A percentile compares a stretch with the other conserved stretches of the same genome.
phyloP scores from a whole-genome alignment of 1,140 invertebrate species.

The Hetaerina americana region DNA sequence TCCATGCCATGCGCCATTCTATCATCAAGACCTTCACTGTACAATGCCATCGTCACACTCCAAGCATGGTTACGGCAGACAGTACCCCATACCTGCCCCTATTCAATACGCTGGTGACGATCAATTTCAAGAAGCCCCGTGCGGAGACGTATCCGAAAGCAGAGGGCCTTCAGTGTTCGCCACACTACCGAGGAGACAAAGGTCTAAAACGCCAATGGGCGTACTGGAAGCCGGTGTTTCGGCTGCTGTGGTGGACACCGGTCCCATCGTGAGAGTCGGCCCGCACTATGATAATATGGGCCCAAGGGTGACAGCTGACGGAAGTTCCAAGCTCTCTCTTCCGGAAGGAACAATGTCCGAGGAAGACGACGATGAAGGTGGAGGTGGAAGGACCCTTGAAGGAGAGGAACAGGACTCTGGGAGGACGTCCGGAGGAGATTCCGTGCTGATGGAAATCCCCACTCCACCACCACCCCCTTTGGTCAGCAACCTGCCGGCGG shows the following conservation, averaged over 20 bases:
- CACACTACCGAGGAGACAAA: slow-evolving; percentile 39
- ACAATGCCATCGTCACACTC: neutral
- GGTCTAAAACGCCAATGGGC: slow-evolving; percentile 21
- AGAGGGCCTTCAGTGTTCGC: slow-evolving; percentile 36
- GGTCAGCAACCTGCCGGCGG: neutral
- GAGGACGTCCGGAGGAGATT: neutral
- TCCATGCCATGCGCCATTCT: neutral
- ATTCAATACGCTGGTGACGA: slow-evolving; percentile 6
- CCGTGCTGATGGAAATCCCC: neutral
- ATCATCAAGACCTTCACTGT: slow-evolving; percentile 4
- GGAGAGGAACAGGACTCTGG: neutral
- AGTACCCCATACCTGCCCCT: neutral
- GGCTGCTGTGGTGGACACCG: neutral
- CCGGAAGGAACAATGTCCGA: slow-evolving; percentile 33
- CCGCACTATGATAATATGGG: slow-evolving; percentile 81
- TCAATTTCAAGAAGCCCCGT: slow-evolving; percentile 11
- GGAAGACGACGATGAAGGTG: neutral
- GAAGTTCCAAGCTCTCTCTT: slow-evolving; percentile 65
- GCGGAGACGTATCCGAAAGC: slow-evolving; percentile 5
- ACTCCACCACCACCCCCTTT: neutral
- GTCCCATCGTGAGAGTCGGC: slow-evolving; percentile 15
- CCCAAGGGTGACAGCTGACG: slow-evolving; percentile 70
- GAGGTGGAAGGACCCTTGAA: neutral
- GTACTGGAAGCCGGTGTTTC: neutral
- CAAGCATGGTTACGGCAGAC: neutral